phyloP scores from a whole-genome alignment of 2,113 vertebrate species.

The Nannobrachium achirus region DNA sequence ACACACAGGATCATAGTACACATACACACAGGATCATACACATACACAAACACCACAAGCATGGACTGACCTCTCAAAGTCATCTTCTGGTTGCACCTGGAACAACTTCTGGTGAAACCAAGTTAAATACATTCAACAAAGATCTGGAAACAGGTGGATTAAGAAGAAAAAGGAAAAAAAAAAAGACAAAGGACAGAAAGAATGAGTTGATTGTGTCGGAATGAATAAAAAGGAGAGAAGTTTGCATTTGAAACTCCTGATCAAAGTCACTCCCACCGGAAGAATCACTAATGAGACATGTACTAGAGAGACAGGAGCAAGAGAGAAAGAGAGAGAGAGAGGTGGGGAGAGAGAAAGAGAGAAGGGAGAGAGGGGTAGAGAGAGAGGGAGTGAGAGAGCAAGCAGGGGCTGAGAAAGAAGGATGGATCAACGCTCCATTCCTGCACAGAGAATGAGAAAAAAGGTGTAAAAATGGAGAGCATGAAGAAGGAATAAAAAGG shows the following conservation, averaged over 20 bases:
- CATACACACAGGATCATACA: constrained; percentile 17
- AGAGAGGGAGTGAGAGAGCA: constrained; percentile 41
- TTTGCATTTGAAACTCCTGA: constrained; percentile 73
- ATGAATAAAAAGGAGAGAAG: constrained; percentile 62
- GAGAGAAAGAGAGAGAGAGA: constrained; percentile 56
- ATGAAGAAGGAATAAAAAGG: background rate
- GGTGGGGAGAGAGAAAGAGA: constrained; percentile 52
- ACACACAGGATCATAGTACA: constrained; percentile 1
- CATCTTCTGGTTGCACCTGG: constrained; percentile 57
- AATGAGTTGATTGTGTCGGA: constrained; percentile 56
- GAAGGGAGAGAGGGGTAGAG: constrained; percentile 3
- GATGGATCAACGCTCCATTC: constrained; percentile 35
- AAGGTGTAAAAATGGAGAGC: background rate
- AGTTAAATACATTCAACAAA: constrained; percentile 34
- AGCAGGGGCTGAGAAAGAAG: background rate
- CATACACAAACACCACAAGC: constrained; percentile 18
- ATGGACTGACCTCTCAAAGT: constrained; percentile 57
- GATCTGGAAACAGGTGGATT: constrained; percentile 49
- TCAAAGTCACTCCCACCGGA: constrained; percentile 75
- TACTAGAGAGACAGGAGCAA: constrained; percentile 50
- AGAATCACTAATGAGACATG: constrained; percentile 71
- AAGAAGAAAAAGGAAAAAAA: constrained; percentile 27
- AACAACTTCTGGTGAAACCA: constrained; percentile 24
- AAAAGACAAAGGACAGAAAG: constrained; percentile 14
- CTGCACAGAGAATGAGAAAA: constrained; percentile 20